A percentile compares a stretch with the other conserved stretches of the same genome.
phyloP scores from a whole-genome alignment of 2,888 invertebrate genomes.

The Atethmia centrago region DNA sequence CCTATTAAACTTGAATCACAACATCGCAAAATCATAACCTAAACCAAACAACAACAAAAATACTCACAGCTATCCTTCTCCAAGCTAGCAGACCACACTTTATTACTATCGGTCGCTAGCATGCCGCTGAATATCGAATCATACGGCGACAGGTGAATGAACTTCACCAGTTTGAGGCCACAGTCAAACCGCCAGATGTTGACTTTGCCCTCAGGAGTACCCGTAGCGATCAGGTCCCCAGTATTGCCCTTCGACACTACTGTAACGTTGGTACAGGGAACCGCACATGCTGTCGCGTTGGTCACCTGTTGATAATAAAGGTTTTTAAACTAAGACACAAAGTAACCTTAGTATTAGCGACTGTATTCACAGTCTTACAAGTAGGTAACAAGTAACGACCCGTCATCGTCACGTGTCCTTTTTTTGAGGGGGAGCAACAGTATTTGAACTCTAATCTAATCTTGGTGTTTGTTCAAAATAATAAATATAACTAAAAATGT shows the following conservation, averaged over 20 bases:
- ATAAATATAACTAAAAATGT: conserved; percentile 1
- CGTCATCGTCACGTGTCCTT: conserved; percentile 38
- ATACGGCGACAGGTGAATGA: conserved; percentile 88
- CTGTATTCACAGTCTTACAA: conserved; percentile 17
- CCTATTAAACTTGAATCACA: not conserved
- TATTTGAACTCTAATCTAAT: conserved; percentile 33
- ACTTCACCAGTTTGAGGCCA: conserved; percentile 93
- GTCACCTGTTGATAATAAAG: conserved; percentile 88
- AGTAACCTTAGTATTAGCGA: conserved; percentile 2
- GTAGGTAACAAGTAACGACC: not conserved
- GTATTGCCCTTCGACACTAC: conserved; percentile 92
- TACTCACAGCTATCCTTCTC: conserved; percentile 88
- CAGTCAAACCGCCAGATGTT: conserved; percentile 96
- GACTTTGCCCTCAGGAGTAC: conserved; percentile 92
- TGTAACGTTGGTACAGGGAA: conserved; percentile 88
- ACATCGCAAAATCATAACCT: not conserved
- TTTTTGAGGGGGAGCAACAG: conserved; percentile 16
- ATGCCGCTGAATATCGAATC: conserved; percentile 89
- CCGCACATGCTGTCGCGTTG: conserved; percentile 95
- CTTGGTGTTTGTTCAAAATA: conserved; percentile 6
- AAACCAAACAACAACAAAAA: not conserved
- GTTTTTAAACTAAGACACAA: conserved; percentile 23
- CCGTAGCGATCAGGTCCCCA: conserved; percentile 90
- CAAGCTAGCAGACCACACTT: conserved; percentile 87
- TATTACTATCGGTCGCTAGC: conserved; percentile 82